These are phyloP conservation scores for Dysmachus trigonus DNA, from an alignment of 2,888 invertebrate species.

Conservation along the genomic window DNA sequence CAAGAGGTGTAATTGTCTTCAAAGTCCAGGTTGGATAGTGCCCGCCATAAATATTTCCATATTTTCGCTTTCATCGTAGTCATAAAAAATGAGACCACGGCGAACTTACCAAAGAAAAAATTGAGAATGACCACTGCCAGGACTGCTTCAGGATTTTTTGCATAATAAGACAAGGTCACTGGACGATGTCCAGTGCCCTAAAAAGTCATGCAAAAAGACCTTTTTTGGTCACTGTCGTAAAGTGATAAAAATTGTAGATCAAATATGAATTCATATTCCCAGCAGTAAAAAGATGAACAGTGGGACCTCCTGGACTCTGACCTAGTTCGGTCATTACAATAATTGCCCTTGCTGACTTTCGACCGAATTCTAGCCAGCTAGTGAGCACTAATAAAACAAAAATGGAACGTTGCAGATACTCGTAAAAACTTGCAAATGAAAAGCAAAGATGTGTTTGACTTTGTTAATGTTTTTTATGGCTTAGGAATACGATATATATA, in stretches of 20 bases:
- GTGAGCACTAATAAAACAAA: neutral
- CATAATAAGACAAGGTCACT: neutral
- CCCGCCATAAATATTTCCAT: neutral
- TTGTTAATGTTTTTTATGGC: neutral
- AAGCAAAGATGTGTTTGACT: neutral
- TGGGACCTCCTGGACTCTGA: conserved; percentile 4
- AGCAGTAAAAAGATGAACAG: neutral
- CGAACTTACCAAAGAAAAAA: neutral
- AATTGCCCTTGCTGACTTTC: neutral
- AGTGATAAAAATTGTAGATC: conserved; percentile 16
- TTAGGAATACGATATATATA: neutral
- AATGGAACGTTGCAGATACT: neutral
- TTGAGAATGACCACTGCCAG: neutral
- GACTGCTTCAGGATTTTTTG: neutral
- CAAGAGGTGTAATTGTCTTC: neutral
- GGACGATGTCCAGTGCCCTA: neutral
- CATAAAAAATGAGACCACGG: neutral
- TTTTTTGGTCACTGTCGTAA: neutral
- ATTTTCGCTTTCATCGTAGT: neutral
- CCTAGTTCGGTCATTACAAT: conserved; percentile 8
- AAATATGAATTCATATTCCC: conserved; percentile 14
- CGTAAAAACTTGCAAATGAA: neutral
- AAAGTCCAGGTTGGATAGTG: neutral
- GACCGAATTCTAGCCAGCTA: neutral
- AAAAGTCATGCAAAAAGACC: neutral